Percentiles rank a stretch among this genome's conserved stretches.
Conservation (phyloP, 2,888 invertebrate species). For the Drosophila mimetica region DNA sequence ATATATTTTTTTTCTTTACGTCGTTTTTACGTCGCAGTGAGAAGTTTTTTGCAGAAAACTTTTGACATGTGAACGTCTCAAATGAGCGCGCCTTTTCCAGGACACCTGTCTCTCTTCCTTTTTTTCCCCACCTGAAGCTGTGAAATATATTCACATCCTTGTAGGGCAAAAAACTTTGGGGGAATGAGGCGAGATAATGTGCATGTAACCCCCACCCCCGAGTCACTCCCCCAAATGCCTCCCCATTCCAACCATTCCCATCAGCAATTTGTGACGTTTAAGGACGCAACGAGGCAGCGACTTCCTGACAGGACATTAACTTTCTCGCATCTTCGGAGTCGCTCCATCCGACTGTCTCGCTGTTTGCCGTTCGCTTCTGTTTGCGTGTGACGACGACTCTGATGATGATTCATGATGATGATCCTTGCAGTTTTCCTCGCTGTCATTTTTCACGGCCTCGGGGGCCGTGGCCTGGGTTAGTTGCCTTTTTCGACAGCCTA, state of each 20-base stretch:
- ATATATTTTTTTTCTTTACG: background rate
- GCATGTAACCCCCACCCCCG: conserved; percentile 33
- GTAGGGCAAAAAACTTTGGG: conserved; percentile 19
- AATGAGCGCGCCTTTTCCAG: conserved; percentile 36
- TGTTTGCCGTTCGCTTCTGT: conserved; percentile 50
- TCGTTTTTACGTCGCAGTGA: conserved; percentile 6
- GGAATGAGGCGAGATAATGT: conserved; percentile 39
- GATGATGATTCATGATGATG: conserved; percentile 79
- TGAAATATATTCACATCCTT: conserved; percentile 32
- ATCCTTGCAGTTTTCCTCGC: conserved; percentile 68
- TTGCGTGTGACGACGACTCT: conserved; percentile 55
- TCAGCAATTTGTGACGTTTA: conserved; percentile 77
- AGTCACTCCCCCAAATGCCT: background rate
- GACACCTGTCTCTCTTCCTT: conserved; percentile 13
- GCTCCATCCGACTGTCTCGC: conserved; percentile 57
- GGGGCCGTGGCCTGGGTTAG: conserved; percentile 24
- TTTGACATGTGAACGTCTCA: conserved; percentile 50
- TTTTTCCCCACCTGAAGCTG: conserved; percentile 13
- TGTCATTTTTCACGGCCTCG: conserved; percentile 74
- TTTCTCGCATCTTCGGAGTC: conserved; percentile 55
- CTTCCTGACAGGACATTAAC: conserved; percentile 80
- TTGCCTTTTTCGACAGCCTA: conserved; percentile 75
- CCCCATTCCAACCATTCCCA: conserved; percentile 23
- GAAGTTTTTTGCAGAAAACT: conserved; percentile 23
- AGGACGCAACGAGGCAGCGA: conserved; percentile 77